Evolutionary conservation across 2,888 invertebrate species (phyloP).

Genomic region (Atrina japonica): DNA sequence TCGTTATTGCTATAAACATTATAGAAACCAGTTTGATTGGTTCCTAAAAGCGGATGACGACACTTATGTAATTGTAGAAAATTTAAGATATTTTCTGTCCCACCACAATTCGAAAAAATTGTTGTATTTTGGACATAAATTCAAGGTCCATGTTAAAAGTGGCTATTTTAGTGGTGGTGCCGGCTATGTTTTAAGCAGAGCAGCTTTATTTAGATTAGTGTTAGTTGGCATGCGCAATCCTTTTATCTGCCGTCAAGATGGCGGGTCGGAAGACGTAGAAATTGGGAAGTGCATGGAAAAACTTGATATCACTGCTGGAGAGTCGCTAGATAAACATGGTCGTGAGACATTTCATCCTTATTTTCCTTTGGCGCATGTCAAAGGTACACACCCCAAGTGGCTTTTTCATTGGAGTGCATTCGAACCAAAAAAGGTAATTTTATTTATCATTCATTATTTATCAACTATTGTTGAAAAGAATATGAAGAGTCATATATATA

Average conservation of each 20-base stretch:
- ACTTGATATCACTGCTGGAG: slow-evolving; percentile 68
- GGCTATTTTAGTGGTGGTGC: slow-evolving; percentile 82
- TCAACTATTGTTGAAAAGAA: not conserved
- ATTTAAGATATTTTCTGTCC: slow-evolving; percentile 86
- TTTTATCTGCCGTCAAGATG: slow-evolving; percentile 56
- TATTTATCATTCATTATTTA: not conserved
- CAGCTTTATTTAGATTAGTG: slow-evolving; percentile 88
- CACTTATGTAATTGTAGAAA: slow-evolving; percentile 97
- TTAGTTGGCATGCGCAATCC: slow-evolving; percentile 76
- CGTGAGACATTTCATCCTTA: slow-evolving; percentile 75
- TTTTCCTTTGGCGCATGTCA: slow-evolving; percentile 65
- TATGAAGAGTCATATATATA: not conserved
- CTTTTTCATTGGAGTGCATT: slow-evolving; percentile 64
- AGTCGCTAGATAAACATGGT: slow-evolving; percentile 68
- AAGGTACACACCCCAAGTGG: slow-evolving; percentile 73
- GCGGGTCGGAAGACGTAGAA: slow-evolving; percentile 75
- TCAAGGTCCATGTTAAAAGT: slow-evolving; percentile 65
- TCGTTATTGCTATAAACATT: slow-evolving; percentile 90
- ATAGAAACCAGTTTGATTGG: slow-evolving; percentile 94
- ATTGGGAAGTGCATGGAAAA: slow-evolving; percentile 73
- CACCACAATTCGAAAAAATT: slow-evolving; percentile 85
- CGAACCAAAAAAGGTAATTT: slow-evolving; percentile 62
- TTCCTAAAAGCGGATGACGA: slow-evolving; percentile 99
- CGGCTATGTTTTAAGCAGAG: slow-evolving; percentile 95
- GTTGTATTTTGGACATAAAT: slow-evolving; percentile 86